Percentiles rank a stretch among this genome's conserved stretches.
These are phyloP conservation scores for Drosophila trapezifrons DNA, from an alignment of 1,140 invertebrate genomes.

Conservation along the genomic window DNA sequence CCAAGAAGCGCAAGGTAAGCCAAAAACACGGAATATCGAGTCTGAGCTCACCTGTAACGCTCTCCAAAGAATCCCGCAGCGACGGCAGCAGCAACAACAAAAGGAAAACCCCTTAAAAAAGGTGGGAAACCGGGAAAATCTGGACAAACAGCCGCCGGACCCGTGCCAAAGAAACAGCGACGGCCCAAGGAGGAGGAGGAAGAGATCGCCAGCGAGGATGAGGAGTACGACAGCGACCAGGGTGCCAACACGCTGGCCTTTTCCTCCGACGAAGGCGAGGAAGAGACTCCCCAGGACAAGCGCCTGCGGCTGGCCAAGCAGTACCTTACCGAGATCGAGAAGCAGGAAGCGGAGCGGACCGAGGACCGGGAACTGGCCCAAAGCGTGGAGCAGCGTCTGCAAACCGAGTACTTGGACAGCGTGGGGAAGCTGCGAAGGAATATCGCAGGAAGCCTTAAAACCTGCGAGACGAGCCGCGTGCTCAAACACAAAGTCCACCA, in stretches of 20 bases:
- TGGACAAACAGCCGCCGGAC: constrained; percentile 41
- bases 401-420: constrained; percentile 93
- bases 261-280: constrained; percentile 87
- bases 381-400: constrained; percentile 89
- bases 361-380: constrained; percentile 89
- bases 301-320: constrained; percentile 94
- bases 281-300: constrained; percentile 95
- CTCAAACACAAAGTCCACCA: constrained; percentile 90
- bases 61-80: constrained; percentile 75
- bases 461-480: constrained; percentile 85
- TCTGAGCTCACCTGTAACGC: constrained; percentile 15
- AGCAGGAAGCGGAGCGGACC: constrained; percentile 89
- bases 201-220: constrained; percentile 86
- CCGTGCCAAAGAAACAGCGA: constrained; percentile 65
- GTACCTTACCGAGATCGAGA: constrained; percentile 94
- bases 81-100: constrained; percentile 56
- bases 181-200: constrained; percentile 82
- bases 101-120: constrained; percentile 58
- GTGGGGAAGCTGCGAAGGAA: constrained; percentile 90
- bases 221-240: constrained; percentile 82
- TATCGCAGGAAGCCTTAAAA: constrained; percentile 89
- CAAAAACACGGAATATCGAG: background rate
- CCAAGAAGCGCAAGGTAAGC: constrained; percentile 85
- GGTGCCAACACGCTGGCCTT: constrained; percentile 85
- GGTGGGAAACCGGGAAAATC: constrained; percentile 53